Conservation (phyloP, 2,888 invertebrate genomes). For the Meteorus cinctellus region DNA sequence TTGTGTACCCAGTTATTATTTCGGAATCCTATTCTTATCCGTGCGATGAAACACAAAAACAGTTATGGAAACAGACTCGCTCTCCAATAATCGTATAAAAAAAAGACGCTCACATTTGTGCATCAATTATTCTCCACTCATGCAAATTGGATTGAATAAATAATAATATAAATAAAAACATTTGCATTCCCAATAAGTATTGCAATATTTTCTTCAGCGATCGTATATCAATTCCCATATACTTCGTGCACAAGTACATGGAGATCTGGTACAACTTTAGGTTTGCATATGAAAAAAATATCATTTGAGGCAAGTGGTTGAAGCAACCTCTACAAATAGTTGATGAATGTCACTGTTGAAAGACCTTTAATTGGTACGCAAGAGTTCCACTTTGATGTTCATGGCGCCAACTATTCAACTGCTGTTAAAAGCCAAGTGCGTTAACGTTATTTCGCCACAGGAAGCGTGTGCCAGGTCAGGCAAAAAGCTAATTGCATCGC, state of each 20-base stretch:
- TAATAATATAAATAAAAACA: no score
- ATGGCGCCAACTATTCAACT: conserved; percentile 25
- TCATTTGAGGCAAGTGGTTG: neutral
- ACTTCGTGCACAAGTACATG: neutral
- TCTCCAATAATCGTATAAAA: no score
- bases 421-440: conserved; percentile 42
- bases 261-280: neutral
- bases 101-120: no score
- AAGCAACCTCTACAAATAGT: conserved; percentile 48
- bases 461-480: conserved; percentile 42
- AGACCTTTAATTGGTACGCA: conserved; percentile 66
- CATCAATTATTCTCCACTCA: no score
- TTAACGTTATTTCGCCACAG: conserved; percentile 30
- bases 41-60: no score
- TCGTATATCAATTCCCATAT: no score
- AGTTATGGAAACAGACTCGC: no score
- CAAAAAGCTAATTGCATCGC: conserved; percentile 68
- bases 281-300: neutral
- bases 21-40: no score
- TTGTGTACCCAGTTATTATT: no score
- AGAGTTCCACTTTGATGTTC: conserved; percentile 62
- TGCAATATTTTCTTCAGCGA: no score
- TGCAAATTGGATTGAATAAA: no score
- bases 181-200: no score
- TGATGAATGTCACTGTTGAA: conserved; percentile 66